These are phyloP conservation scores for Anas capensis DNA, from an alignment of 2,797 vertebrate genomes.

Conservation along the genomic window DNA sequence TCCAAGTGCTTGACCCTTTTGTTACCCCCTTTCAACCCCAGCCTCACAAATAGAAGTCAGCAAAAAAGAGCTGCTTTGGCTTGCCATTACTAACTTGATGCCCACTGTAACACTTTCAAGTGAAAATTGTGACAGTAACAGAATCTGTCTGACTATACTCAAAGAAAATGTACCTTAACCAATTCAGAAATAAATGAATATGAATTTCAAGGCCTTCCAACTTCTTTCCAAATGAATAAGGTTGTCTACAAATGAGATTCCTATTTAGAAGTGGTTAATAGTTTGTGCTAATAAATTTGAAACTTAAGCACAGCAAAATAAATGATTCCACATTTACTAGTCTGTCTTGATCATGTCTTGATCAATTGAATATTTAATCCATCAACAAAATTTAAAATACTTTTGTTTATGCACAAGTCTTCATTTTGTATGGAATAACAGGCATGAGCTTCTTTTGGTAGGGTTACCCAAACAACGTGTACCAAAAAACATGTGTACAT, in stretches of 20 bases:
- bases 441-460: not conserved
- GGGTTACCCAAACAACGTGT: not conserved
- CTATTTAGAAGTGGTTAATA: not conserved
- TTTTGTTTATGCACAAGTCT: not conserved
- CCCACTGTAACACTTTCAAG: not conserved
- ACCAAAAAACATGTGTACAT: not conserved
- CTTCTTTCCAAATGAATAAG: not conserved
- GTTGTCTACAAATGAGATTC: not conserved
- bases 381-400: not conserved
- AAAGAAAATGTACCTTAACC: not conserved
- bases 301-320: not conserved
- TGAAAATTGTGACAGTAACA: not conserved
- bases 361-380: not conserved
- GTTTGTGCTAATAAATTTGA: not conserved
- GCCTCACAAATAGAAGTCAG: not conserved
- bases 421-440: not conserved
- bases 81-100: not conserved
- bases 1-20: not conserved
- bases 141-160: not conserved
- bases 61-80: not conserved
- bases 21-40: not conserved
- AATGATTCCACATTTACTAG: not conserved
- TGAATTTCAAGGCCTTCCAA: not conserved
- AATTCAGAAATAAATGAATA: not conserved
- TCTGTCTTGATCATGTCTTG: not conserved